These are phyloP conservation scores for Poecilia gillii DNA, from an alignment of 2,797 vertebrate genomes.

Conservation along the genomic window DNA sequence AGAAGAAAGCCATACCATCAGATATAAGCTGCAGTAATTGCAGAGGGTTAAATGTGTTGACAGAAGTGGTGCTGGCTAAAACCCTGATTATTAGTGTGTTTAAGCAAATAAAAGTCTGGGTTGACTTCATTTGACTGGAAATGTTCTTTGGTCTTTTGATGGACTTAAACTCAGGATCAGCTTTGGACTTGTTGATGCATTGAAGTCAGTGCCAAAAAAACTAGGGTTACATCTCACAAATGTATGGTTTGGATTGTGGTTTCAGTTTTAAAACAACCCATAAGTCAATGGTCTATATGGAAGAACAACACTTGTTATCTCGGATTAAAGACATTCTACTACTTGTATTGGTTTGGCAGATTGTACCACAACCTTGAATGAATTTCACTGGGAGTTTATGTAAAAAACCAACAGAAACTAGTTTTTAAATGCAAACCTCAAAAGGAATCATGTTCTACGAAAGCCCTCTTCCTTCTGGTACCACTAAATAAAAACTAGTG, in stretches of 20 bases:
- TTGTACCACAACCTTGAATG: neutral
- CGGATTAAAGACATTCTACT: neutral
- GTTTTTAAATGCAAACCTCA: neutral
- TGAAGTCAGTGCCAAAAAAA: neutral
- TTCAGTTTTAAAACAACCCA: slow-evolving; percentile 2
- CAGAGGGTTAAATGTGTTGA: slow-evolving; percentile 1
- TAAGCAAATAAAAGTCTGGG: neutral
- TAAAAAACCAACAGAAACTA: neutral
- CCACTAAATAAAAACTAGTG: neutral
- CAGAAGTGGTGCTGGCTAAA: neutral
- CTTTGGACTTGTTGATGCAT: neutral
- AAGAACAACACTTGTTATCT: neutral
- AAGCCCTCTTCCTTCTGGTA: neutral
- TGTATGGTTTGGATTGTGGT: neutral
- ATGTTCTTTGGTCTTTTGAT: neutral
- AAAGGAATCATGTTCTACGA: neutral
- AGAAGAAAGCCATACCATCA: neutral
- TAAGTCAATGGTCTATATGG: neutral
- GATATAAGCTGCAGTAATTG: slow-evolving; percentile 9
- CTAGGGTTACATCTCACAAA: neutral
- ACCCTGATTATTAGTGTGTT: slow-evolving; percentile 10
- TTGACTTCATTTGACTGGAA: neutral
- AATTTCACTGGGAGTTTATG: neutral
- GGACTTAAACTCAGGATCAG: neutral
- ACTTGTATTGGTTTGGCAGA: neutral